These are phyloP conservation scores for Arctopsyche grandis DNA, from an alignment of 1,140 invertebrate genomes.

Conservation along the genomic window DNA sequence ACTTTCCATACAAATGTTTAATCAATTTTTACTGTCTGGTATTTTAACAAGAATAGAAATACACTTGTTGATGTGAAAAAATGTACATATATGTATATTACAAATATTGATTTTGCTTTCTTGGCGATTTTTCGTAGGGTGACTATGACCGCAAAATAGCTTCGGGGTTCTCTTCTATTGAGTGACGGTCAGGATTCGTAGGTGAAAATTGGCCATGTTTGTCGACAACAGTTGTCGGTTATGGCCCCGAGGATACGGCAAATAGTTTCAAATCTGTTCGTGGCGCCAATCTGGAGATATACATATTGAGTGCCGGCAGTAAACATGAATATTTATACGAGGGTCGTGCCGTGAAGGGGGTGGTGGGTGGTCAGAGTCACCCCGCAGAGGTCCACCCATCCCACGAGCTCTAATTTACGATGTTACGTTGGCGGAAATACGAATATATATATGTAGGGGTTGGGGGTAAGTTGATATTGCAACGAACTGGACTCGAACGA, in stretches of 20 bases:
- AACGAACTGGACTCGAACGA: not conserved
- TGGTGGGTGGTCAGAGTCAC: not conserved
- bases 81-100: too few species aligned
- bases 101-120: too few species aligned
- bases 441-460: not conserved
- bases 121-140: too few species aligned
- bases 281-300: not conserved
- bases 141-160: too few species aligned
- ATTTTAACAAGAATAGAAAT: too few species aligned
- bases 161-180: not conserved
- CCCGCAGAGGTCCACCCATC: too few species aligned
- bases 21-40: too few species aligned
- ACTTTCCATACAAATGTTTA: too few species aligned
- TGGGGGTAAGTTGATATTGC: not conserved
- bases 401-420: not conserved
- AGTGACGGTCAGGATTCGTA: not conserved
- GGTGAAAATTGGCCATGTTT: slow-evolving; percentile 27
- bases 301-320: not conserved
- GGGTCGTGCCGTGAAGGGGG: not conserved
- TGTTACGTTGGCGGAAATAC: not conserved
- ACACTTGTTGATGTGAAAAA: too few species aligned
- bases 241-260: not conserved
- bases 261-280: slow-evolving; percentile 11
- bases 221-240: slow-evolving; percentile 20
- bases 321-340: slow-evolving; percentile 21